phyloP scores from a whole-genome alignment of 2,888 invertebrate genomes.

The Sipha maydis region DNA sequence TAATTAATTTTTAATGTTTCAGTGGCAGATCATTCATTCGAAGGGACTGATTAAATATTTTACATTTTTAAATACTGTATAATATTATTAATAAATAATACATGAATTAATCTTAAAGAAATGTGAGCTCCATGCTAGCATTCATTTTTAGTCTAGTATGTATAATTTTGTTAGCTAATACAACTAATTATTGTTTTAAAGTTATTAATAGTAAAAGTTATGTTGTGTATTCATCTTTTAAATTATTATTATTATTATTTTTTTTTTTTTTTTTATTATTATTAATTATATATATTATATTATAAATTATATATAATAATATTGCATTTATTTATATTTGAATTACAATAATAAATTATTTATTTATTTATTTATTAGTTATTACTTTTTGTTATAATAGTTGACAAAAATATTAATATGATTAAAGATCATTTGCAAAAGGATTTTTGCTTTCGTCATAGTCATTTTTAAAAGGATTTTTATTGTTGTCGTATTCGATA shows the following conservation, averaged over 20 bases:
- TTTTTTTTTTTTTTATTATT: conserved; percentile 43
- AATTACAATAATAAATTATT: conserved; percentile 58
- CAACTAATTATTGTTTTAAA: conserved; percentile 59
- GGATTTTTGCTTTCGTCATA: conserved; percentile 83
- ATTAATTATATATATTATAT: conserved; percentile 42
- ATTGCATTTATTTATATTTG: conserved; percentile 60
- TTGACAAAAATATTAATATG: neutral
- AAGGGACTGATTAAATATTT: conserved; percentile 53
- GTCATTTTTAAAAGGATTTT: conserved; percentile 69
- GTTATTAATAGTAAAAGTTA: conserved; percentile 55
- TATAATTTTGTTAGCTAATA: conserved; percentile 59
- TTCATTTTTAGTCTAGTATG: conserved; percentile 45
- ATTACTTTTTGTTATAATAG: neutral
- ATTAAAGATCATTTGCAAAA: conserved; percentile 69
- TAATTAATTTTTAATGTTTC: conserved; percentile 40
- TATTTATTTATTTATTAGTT: conserved; percentile 42
- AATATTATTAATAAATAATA: conserved; percentile 40
- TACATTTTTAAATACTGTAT: conserved; percentile 35
- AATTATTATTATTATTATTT: conserved; percentile 42
- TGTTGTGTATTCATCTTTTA: conserved; percentile 48
- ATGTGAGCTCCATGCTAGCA: conserved; percentile 5
- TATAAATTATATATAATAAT: no score
- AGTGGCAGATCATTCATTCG: conserved; percentile 60
- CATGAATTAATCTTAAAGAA: conserved; percentile 43
- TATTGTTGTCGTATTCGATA: conserved; percentile 65